Percentiles rank a stretch among this genome's conserved stretches.
Evolutionary conservation across 2,797 vertebrate species (phyloP).

Genomic region (Anableps anableps): DNA sequence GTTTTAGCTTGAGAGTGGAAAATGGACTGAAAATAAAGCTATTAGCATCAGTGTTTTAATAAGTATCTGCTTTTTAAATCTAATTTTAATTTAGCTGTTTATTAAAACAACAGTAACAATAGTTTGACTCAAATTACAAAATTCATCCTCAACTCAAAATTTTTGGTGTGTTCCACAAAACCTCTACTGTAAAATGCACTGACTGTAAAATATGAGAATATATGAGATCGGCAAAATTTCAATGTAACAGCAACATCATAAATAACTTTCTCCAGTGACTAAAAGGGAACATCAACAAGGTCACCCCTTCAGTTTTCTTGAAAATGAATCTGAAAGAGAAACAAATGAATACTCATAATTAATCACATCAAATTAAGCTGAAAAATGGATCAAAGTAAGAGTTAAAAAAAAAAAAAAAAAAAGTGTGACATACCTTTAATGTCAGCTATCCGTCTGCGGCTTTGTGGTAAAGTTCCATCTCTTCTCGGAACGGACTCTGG

Average conservation of each 20-base stretch:
- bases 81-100: neutral
- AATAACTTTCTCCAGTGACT: slow-evolving; percentile 27
- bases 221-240: neutral
- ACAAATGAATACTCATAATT: slow-evolving; percentile 8
- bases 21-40: neutral
- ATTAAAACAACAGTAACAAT: neutral
- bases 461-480: slow-evolving; percentile 71
- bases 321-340: slow-evolving; percentile 60
- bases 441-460: slow-evolving; percentile 67
- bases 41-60: neutral
- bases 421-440: slow-evolving; percentile 48
- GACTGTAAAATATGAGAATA: neutral
- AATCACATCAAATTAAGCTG: neutral
- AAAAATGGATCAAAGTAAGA: neutral
- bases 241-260: neutral
- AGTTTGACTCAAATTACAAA: neutral
- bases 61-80: neutral
- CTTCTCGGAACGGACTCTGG: slow-evolving; percentile 54
- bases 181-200: neutral
- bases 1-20: neutral
- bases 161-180: neutral
- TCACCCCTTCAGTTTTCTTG: slow-evolving; percentile 70
- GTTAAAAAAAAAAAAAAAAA: neutral
- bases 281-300: neutral
- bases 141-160: neutral